Conservation (phyloP, 2,113 vertebrate genomes). For the Empidonax traillii region DNA sequence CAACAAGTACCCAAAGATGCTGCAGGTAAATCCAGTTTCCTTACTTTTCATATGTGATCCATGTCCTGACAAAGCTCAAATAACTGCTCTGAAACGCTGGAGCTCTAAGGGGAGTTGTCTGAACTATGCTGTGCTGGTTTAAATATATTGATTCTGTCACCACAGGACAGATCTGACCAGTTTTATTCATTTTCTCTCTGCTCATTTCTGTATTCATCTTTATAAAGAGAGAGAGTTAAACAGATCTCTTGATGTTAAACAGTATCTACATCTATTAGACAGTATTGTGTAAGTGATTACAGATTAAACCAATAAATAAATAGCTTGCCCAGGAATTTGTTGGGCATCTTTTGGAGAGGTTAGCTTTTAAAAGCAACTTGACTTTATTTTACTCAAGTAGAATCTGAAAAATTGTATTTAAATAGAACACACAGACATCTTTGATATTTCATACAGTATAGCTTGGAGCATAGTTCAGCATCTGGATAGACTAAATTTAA, state of each 20-base stretch:
- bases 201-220: slow-evolving; percentile 7
- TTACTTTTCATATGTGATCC: not conserved
- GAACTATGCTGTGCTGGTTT: not conserved
- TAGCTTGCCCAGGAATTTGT: not conserved
- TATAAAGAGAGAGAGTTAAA: not conserved
- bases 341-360: not conserved
- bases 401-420: not conserved
- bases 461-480: not conserved
- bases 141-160: not conserved
- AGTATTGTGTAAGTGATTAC: not conserved
- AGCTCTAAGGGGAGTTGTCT: not conserved
- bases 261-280: not conserved
- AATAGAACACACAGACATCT: not conserved
- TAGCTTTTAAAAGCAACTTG: not conserved
- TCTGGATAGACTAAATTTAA: slow-evolving; percentile 16
- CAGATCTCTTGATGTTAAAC: not conserved
- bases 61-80: not conserved
- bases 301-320: not conserved
- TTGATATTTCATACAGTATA: not conserved
- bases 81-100: not conserved
- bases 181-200: not conserved
- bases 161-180: not conserved
- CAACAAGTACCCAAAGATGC: not conserved
- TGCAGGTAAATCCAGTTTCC: not conserved
- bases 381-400: not conserved